Percentiles rank a stretch among this genome's conserved stretches.
Evolutionary conservation across 92 coral and sea anemone genomes (phyloP).

Genomic region (Desmophyllum pertusum): DNA sequence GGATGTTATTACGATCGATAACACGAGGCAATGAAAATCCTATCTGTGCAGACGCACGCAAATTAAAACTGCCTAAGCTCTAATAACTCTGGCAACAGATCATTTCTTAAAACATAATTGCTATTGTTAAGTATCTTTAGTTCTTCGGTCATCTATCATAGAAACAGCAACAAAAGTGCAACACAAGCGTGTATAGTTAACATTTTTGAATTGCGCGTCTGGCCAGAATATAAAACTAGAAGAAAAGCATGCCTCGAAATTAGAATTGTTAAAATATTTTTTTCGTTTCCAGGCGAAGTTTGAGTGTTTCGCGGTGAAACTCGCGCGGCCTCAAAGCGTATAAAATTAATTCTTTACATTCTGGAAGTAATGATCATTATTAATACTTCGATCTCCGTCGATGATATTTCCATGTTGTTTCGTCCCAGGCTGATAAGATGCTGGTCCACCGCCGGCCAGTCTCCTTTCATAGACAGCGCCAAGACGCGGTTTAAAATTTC

Average conservation of each 20-base stretch:
- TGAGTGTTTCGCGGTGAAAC: no score
- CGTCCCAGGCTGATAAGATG: constrained; percentile 76
- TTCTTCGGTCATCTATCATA: background rate
- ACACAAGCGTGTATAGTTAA: no score
- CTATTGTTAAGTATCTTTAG: constrained; percentile 5
- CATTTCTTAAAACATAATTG: background rate
- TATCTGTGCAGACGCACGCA: background rate
- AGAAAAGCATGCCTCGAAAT: background rate
- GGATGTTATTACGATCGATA: background rate
- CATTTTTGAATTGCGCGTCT: background rate
- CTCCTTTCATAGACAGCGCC: constrained; percentile 73
- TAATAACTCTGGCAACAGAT: background rate
- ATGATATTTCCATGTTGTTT: constrained; percentile 80
- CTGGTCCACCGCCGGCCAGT: constrained; percentile 89
- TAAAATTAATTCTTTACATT: background rate
- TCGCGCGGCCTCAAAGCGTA: background rate
- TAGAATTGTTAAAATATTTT: background rate
- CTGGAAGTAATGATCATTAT: background rate
- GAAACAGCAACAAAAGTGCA: background rate
- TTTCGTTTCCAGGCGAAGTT: background rate
- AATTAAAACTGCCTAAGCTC: constrained; percentile 9
- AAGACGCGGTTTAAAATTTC: constrained; percentile 77
- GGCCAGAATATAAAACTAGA: background rate
- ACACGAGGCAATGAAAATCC: constrained; percentile 4
- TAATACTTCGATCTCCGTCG: constrained; percentile 80